Conservation (phyloP, 1,140 invertebrate species). For the Oryctes rhinoceros region DNA sequence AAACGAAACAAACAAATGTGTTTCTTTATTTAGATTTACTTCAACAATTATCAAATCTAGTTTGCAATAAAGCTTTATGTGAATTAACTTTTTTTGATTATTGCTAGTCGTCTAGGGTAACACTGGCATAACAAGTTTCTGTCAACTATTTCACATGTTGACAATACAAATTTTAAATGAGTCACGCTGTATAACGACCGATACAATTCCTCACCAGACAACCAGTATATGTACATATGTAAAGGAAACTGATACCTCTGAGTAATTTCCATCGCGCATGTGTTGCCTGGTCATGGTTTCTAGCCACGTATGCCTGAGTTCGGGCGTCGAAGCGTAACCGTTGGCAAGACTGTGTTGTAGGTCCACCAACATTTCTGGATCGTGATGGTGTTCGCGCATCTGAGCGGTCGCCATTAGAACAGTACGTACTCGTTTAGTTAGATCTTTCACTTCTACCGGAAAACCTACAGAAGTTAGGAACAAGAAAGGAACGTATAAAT, state of each 20-base stretch:
- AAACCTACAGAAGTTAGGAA: slow-evolving; percentile 67
- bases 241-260: slow-evolving; percentile 68
- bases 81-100: too few species aligned
- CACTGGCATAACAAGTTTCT: too few species aligned
- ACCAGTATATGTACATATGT: too few species aligned
- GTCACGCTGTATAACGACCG: too few species aligned
- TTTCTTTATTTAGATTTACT: too few species aligned
- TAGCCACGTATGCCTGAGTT: slow-evolving; percentile 91
- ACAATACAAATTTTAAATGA: too few species aligned
- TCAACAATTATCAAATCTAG: too few species aligned
- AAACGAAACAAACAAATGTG: too few species aligned
- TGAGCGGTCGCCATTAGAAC: slow-evolving; percentile 93
- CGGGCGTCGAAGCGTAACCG: slow-evolving; percentile 93
- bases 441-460: slow-evolving; percentile 88
- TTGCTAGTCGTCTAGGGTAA: too few species aligned
- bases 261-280: slow-evolving; percentile 78
- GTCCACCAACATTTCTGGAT: slow-evolving; percentile 91
- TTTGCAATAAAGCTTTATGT: too few species aligned
- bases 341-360: slow-evolving; percentile 93
- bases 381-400: slow-evolving; percentile 88
- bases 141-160: too few species aligned
- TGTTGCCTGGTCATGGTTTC: slow-evolving; percentile 91
- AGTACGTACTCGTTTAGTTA: slow-evolving; percentile 90
- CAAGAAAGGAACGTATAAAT: slow-evolving; percentile 41
- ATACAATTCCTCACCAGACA: too few species aligned